Conservation (phyloP, 2,888 invertebrate genomes). For the Lissonota sp. region DNA sequence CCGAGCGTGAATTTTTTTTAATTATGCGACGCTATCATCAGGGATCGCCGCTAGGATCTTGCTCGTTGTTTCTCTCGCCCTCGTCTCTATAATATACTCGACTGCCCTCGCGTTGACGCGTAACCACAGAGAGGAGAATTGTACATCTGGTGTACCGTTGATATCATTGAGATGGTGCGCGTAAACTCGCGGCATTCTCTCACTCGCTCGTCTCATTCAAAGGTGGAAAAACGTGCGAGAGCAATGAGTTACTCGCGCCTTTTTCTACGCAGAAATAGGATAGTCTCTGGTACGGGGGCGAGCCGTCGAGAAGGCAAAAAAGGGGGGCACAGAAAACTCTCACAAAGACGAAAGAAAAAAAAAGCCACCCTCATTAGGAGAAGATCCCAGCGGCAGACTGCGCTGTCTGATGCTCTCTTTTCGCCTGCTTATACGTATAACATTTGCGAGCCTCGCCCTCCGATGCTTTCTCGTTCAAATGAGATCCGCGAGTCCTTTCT, state of each 20-base stretch:
- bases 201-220: conserved; percentile 70
- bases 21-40: conserved; percentile 71
- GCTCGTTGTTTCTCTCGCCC: conserved; percentile 40
- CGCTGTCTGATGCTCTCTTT: conserved; percentile 46
- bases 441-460: conserved; percentile 45
- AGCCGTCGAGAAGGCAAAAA: conserved; percentile 52
- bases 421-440: conserved; percentile 23
- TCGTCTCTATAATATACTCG: conserved; percentile 64
- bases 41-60: conserved; percentile 32
- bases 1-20: conserved; percentile 69
- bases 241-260: conserved; percentile 53
- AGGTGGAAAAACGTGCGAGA: conserved; percentile 63
- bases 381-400: conserved; percentile 71
- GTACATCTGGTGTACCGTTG: conserved; percentile 75
- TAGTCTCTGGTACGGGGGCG: conserved; percentile 39
- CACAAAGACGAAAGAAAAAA: conserved; percentile 68
- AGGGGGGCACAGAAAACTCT: conserved; percentile 51
- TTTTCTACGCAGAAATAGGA: conserved; percentile 46
- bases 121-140: conserved; percentile 68
- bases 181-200: conserved; percentile 56
- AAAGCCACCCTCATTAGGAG: conserved; percentile 78
- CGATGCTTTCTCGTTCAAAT: conserved; percentile 71
- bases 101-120: conserved; percentile 54
- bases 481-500: conserved; percentile 69
- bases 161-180: conserved; percentile 73